These are phyloP conservation scores for Himalopsyche japonica DNA, from an alignment of 2,888 invertebrate species.

Conservation along the genomic window DNA sequence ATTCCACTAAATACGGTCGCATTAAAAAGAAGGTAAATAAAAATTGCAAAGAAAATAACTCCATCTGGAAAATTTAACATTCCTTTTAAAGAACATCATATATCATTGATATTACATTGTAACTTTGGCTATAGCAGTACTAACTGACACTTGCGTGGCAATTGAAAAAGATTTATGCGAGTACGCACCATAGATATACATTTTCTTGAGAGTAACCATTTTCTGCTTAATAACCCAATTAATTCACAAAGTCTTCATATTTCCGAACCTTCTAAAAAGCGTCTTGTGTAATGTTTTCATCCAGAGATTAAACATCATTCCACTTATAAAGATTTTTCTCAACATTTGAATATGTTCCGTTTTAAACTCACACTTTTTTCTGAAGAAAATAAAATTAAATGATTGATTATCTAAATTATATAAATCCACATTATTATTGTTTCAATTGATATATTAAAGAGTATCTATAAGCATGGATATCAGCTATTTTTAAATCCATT, in stretches of 20 bases:
- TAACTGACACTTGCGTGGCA: constrained; percentile 28
- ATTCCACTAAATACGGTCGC: not conserved
- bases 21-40: not conserved
- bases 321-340: not conserved
- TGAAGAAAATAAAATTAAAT: not conserved
- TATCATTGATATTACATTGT: not conserved
- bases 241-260: not conserved
- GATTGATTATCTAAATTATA: too few species aligned
- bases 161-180: constrained; percentile 28
- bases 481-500: too few species aligned
- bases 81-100: not conserved
- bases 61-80: not conserved
- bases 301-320: not conserved
- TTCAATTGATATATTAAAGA: too few species aligned
- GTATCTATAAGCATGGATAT: too few species aligned
- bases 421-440: too few species aligned
- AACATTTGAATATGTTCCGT: not conserved
- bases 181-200: not conserved
- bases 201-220: not conserved
- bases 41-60: not conserved
- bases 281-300: not conserved
- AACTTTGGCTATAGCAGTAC: constrained; percentile 4
- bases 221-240: not conserved
- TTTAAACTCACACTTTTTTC: not conserved
- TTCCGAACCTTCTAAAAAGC: not conserved